Base-by-base conservation (phyloP, 2,888 invertebrate genomes). In the Chironomus riparius region DNA sequence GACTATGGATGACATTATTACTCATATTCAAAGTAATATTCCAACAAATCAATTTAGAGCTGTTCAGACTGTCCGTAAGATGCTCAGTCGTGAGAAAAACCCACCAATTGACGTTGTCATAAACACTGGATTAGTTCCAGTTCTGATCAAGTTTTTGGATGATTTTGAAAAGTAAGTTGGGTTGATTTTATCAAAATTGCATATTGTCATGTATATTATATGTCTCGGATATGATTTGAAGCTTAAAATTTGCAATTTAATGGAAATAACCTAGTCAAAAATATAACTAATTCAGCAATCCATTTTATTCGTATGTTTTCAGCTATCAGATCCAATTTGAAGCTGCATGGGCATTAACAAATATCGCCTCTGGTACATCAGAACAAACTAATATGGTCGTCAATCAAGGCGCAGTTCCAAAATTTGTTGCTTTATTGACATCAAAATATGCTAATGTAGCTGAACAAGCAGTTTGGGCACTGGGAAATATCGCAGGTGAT, bases 401-500 rank as follows among this genome's bases (percentile, higher is more conserved):
- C 3, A 85, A 88, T 82, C 88, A 90, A 50, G 93, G 94, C n/a
- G 97, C 95, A 0, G 88, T 98, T 22, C 92, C 93, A 0, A 90
- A 90, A 77, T 88, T 99, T 73, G 88, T 96, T 22, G 82, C 85
- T 0, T 86, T 98, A 13, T 84, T 97, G 0, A 83, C 87, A 6
- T 91, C 93, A 0, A 85, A 87, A 1, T 86, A 89, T 56, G 83
- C 87, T 0, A 88, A 91, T 78, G 90, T 93, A 1, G 91, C 93
- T 0, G 97, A 97, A 81, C 97, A 97, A 83, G 91, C 95, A n/a
- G 94, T 97, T 0, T 98, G 94, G 98, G 98, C 98, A 0, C 86
- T 97, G n/a, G 96, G 97, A 78, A 99, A 99, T 85, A 95, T 98
- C 80, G 97, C 97, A 7, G 97, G 98, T 48, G 94, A 95, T 83